A percentile compares a stretch with the other conserved stretches of the same genome.
These are phyloP conservation scores for Trachemys scripta DNA, from an alignment of 2,113 vertebrate genomes.

Conservation along the genomic window DNA sequence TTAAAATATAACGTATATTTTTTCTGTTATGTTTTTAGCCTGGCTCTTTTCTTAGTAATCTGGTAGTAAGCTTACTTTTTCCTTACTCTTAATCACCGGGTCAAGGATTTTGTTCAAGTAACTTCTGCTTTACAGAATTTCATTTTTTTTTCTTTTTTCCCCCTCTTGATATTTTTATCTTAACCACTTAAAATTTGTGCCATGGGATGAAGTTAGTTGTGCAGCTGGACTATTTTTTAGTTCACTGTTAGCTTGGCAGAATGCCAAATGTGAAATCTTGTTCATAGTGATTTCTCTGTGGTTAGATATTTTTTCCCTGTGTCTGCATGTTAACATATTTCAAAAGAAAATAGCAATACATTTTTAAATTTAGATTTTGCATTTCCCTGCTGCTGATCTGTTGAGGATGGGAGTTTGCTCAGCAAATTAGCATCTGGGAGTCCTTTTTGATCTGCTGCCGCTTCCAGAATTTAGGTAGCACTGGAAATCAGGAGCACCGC, in stretches of 20 bases:
- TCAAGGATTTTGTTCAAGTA: not conserved
- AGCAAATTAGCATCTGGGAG: not conserved
- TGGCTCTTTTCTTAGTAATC: not conserved
- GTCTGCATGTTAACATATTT: conserved; percentile 25
- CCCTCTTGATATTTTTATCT: not conserved
- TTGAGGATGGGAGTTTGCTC: conserved; percentile 26
- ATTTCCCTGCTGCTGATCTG: not conserved
- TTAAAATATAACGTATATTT: not conserved
- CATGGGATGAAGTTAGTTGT: not conserved
- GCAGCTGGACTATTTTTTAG: conserved; percentile 47
- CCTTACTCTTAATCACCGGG: not conserved
- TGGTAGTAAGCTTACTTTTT: not conserved
- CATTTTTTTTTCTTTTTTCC: not conserved
- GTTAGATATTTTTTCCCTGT: conserved; percentile 41
- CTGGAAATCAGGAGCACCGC: conserved; percentile 10
- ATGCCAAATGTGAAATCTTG: conserved; percentile 52
- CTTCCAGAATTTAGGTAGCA: conserved; percentile 37
- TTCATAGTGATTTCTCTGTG: conserved; percentile 60
- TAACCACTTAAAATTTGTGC: conserved; percentile 32
- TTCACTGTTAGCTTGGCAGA: conserved; percentile 42
- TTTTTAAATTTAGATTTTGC: conserved; percentile 47
- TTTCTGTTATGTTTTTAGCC: fast-evolving
- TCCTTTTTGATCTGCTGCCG: conserved; percentile 20
- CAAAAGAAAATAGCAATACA: not conserved
- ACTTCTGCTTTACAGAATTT: not conserved